These are phyloP conservation scores for Lycocorax pyrrhopterus DNA, from an alignment of 2,113 vertebrate species.

Conservation along the genomic window DNA sequence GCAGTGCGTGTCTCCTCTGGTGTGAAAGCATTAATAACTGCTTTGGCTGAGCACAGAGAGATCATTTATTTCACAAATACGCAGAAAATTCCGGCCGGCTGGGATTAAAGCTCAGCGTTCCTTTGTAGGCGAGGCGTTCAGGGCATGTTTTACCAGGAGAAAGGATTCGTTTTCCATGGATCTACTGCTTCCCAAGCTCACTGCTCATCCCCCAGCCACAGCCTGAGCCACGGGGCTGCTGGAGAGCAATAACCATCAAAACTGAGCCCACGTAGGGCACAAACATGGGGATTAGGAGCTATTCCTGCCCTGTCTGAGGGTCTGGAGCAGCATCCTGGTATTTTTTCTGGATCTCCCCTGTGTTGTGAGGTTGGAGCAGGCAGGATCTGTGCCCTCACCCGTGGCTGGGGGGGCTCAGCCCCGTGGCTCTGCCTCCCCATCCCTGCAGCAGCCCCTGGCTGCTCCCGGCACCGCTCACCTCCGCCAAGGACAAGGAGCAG, in stretches of 20 bases:
- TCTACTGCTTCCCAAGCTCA: background rate
- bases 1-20: background rate
- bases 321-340: background rate
- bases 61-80: constrained; percentile 18
- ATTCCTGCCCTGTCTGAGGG: background rate
- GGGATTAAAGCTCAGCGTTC: background rate
- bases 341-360: background rate
- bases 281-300: accelerated
- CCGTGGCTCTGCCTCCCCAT: accelerated
- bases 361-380: background rate
- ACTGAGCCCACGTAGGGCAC: background rate
- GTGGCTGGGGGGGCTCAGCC: background rate
- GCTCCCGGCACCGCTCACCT: background rate
- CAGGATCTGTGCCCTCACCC: background rate
- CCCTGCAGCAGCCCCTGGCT: background rate
- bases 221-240: background rate
- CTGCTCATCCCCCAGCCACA: background rate
- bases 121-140: background rate
- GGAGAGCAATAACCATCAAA: background rate
- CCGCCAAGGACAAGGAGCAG: constrained; percentile 14
- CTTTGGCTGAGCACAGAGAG: background rate
- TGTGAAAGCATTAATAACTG: constrained; percentile 50
- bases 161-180: background rate
- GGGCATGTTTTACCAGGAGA: background rate
- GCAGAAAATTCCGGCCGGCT: background rate